phyloP scores from a whole-genome alignment of 1,140 invertebrate genomes.

The Radopholus similis region DNA sequence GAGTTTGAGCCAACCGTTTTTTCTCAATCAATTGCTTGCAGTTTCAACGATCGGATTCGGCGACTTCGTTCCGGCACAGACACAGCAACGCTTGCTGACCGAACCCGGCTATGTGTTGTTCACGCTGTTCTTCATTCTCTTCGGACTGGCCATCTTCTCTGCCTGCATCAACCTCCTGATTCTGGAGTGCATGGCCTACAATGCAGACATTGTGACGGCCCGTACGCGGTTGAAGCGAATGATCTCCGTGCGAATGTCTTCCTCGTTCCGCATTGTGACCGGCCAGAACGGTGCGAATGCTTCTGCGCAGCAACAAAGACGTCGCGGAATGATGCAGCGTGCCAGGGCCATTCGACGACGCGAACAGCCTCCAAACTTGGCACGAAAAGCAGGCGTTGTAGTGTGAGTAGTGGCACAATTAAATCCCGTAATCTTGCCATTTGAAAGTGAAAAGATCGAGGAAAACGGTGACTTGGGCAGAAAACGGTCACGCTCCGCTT shows the following conservation, averaged over 20 bases:
- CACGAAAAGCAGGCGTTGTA: not conserved
- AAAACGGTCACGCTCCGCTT: slow-evolving; percentile 2
- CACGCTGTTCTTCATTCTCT: slow-evolving; percentile 94
- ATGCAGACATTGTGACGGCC: slow-evolving; percentile 38
- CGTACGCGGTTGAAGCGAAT: not conserved
- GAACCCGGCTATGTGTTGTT: slow-evolving; percentile 95
- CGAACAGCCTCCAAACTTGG: not conserved
- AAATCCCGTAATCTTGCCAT: too few species aligned
- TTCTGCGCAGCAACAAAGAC: not conserved
- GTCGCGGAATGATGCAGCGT: not conserved
- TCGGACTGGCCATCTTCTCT: slow-evolving; percentile 95
- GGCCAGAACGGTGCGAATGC: not conserved
- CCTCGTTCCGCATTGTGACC: slow-evolving; percentile 20
- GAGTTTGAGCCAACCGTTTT: slow-evolving; percentile 66
- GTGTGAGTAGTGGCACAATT: not conserved
- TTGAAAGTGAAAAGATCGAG: too few species aligned
- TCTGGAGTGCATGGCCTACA: slow-evolving; percentile 52
- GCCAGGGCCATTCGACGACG: slow-evolving; percentile 3
- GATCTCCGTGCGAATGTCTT: slow-evolving; percentile 4
- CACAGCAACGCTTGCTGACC: slow-evolving; percentile 84
- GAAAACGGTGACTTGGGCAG: not conserved
- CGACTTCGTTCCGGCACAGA: slow-evolving; percentile 71
- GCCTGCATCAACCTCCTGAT: slow-evolving; percentile 95
- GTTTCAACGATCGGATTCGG: slow-evolving; percentile 64
- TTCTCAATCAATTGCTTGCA: slow-evolving; percentile 17